Base-by-base conservation (phyloP, 2,797 vertebrate species). In the Anas bernieri region DNA sequence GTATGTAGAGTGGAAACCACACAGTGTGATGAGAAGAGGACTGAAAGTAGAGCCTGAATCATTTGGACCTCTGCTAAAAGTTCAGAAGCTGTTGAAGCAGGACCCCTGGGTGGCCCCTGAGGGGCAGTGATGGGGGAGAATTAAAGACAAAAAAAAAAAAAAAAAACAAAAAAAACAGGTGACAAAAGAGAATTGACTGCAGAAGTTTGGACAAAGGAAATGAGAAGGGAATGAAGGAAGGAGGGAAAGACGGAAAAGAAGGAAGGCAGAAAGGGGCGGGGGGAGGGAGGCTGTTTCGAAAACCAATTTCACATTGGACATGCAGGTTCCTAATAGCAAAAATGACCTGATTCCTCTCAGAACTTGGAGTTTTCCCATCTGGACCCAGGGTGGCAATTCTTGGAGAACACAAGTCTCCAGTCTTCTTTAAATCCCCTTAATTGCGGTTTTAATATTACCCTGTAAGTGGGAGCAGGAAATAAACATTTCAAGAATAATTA, bases 401-500 rank as follows among this genome's bases (percentile, higher is more conserved):
- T 59, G 30, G 30, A 56, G 66, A 39, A 58, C 12, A 46, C 3
- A 48, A 0, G 4, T 81, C 72, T 91, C 41, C 25, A 59, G 62
- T 37, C 21, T 31, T 95, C 66, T 91, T 93, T 81, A 92, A 91
- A 83, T 52, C 55, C 35, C 31, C 84, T 87, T 93, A 93, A 93
- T 94, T 96, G 43, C 8, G 0, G n/a, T 90, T 94, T 93, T 88
- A 96, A 72, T 94, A 74, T 92, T 61, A 59, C 67, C 46, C 50
- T 80, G 46, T 33, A 31, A 16, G 1, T 79, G 69, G 87, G 91
- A 89, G 26, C 41, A 85, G 45, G 50, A 96, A 92, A 91, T 95
- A 85, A 96, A 78, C 91, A 89, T 78, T 86, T 94, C 66, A 81
- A 75, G 7, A 91, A 67, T 95, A 91, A 96, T 94, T 89, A 91